Conservation (phyloP, 2,797 vertebrate species). For the Microchirus variegatus region DNA sequence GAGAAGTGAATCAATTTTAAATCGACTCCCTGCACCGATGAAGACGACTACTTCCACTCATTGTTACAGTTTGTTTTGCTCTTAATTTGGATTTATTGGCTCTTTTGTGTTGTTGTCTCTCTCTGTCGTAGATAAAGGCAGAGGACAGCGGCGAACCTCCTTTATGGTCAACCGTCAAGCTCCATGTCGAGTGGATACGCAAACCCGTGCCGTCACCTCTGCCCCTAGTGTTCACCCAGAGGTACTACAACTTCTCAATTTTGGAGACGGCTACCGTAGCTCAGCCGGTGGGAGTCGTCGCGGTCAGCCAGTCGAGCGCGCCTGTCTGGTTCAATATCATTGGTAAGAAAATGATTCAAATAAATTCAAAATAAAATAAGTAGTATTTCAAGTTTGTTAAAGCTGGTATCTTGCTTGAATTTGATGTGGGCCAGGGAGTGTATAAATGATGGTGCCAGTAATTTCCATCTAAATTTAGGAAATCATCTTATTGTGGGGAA, state of each 20-base stretch:
- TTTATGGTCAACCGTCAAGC: slow-evolving; percentile 89
- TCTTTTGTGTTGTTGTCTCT: background rate
- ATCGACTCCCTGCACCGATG: background rate
- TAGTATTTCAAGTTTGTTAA: too few relatives aligned
- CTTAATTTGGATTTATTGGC: background rate
- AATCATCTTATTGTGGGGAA: too few relatives aligned
- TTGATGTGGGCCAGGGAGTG: too few relatives aligned
- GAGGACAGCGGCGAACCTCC: slow-evolving; percentile 92
- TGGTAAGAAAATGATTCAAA: slow-evolving; percentile 87
- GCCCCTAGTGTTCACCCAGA: slow-evolving; percentile 88
- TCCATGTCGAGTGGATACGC: slow-evolving; percentile 94
- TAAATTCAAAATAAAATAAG: too few relatives aligned
- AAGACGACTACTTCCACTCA: background rate
- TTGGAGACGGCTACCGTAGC: slow-evolving; percentile 90
- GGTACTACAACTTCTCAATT: slow-evolving; percentile 91
- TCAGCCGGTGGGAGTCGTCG: slow-evolving; percentile 91
- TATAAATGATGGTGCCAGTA: too few relatives aligned
- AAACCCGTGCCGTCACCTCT: slow-evolving; percentile 85
- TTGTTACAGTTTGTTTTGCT: background rate
- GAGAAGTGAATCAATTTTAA: background rate
- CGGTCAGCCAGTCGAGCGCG: slow-evolving; percentile 85
- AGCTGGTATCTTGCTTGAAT: too few relatives aligned
- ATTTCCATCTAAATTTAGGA: too few relatives aligned
- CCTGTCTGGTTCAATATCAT: slow-evolving; percentile 94
- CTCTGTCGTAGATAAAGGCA: slow-evolving; percentile 92